Conservation (phyloP, 2,113 vertebrate genomes). For the Perccottus glenii region DNA sequence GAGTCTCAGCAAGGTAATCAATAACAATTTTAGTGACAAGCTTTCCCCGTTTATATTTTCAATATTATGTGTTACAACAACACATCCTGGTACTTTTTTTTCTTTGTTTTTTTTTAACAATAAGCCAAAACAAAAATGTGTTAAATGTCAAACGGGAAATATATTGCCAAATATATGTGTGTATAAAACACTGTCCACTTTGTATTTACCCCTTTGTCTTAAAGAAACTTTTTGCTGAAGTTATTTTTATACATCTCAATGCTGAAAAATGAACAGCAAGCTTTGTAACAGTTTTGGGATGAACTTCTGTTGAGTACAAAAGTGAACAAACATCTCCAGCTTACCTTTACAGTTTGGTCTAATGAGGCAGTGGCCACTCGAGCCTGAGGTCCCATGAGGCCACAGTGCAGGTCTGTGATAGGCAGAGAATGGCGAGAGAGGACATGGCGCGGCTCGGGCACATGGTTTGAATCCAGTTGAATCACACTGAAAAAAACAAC, state of each 20-base stretch:
- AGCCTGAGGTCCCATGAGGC: slow-evolving; percentile 88
- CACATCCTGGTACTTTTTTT: too few relatives aligned
- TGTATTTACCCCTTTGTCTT: neutral
- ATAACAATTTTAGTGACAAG: too few relatives aligned
- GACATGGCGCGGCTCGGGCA: slow-evolving; percentile 87
- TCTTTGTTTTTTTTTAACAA: too few relatives aligned
- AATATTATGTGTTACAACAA: too few relatives aligned
- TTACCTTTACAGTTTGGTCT: slow-evolving; percentile 95
- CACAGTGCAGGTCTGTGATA: slow-evolving; percentile 94
- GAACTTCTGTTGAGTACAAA: too few relatives aligned
- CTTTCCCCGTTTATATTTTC: too few relatives aligned
- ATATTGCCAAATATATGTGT: neutral
- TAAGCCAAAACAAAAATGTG: too few relatives aligned
- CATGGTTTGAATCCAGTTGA: slow-evolving; percentile 84
- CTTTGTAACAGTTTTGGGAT: too few relatives aligned
- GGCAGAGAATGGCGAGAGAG: slow-evolving; percentile 93
- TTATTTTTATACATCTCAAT: too few relatives aligned
- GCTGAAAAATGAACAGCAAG: too few relatives aligned
- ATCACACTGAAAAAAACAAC: slow-evolving; percentile 80
- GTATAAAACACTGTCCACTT: neutral
- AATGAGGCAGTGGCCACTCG: slow-evolving; percentile 88
- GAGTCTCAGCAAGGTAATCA: too few relatives aligned
- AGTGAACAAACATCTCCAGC: neutral
- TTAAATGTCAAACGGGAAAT: neutral
- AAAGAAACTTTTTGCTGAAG: neutral